phyloP scores from a whole-genome alignment of 2,797 vertebrate genomes.

The Monodelphis domestica region DNA sequence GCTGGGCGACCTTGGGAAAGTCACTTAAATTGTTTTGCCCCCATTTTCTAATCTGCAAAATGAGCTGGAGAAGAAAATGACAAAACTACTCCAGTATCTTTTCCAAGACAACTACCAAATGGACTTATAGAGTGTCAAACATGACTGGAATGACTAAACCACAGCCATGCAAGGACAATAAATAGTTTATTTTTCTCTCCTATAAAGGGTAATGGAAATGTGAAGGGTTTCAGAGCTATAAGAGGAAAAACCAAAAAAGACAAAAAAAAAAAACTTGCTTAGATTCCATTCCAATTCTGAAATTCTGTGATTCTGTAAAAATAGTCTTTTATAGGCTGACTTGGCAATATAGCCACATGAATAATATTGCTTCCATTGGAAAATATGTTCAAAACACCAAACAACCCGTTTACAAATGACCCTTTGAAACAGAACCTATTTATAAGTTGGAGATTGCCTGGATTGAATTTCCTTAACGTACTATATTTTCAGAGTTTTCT shows the following conservation, averaged over 20 bases:
- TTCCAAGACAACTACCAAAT: too few species aligned
- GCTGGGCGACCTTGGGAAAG: too few species aligned
- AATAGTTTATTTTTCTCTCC: too few species aligned
- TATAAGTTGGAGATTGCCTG: not conserved
- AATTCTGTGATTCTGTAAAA: not conserved
- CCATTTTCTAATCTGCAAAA: too few species aligned
- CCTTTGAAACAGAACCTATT: not conserved
- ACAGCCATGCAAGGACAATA: too few species aligned
- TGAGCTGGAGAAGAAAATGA: too few species aligned
- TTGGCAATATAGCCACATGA: not conserved
- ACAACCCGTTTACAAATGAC: not conserved
- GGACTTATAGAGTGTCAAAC: too few species aligned
- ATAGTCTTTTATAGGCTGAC: not conserved
- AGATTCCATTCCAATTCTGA: not conserved
- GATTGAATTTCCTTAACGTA: not conserved
- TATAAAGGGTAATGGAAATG: not conserved
- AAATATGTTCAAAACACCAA: not conserved
- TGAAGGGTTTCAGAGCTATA: not conserved
- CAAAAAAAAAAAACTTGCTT: too few species aligned
- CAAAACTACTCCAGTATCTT: too few species aligned
- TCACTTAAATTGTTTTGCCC: too few species aligned
- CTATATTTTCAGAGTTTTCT: not conserved
- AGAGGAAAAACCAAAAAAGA: not conserved
- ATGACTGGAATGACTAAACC: too few species aligned
- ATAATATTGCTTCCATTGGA: not conserved